Percentiles rank a stretch among this genome's conserved stretches.
These are phyloP conservation scores for Chelonia mydas DNA, from an alignment of 2,797 vertebrate species.

Conservation along the genomic window DNA sequence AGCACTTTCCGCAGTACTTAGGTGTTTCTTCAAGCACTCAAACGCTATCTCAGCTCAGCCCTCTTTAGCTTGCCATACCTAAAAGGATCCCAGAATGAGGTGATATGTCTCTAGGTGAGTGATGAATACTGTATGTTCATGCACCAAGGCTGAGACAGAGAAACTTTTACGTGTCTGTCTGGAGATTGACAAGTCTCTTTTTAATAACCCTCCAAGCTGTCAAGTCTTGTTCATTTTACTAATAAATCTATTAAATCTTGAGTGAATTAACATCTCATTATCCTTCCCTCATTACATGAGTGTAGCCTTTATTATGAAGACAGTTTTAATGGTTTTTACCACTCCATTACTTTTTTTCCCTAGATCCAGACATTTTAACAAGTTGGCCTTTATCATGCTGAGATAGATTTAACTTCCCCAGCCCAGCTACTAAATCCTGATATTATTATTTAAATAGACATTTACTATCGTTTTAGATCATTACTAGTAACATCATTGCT, in stretches of 20 bases:
- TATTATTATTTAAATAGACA: slow-evolving; percentile 59
- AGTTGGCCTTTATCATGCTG: slow-evolving; percentile 41
- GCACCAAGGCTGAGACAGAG: not conserved
- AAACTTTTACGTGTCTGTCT: slow-evolving; percentile 5
- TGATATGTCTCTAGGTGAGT: not conserved
- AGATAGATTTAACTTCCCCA: slow-evolving; percentile 60
- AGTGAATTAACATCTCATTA: slow-evolving; percentile 70
- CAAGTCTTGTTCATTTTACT: slow-evolving; percentile 53
- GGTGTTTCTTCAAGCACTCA: not conserved
- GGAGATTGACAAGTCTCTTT: slow-evolving; percentile 52
- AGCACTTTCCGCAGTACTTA: not conserved
- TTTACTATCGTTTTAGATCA: slow-evolving; percentile 42
- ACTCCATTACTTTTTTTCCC: not conserved
- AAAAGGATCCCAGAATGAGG: not conserved
- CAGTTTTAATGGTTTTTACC: slow-evolving; percentile 52
- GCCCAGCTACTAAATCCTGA: slow-evolving; percentile 38
- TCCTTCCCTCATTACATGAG: slow-evolving; percentile 66
- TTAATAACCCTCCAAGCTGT: slow-evolving; percentile 46
- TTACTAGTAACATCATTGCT: slow-evolving; percentile 59
- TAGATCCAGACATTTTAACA: slow-evolving; percentile 48
- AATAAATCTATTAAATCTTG: slow-evolving; percentile 67
- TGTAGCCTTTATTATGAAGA: slow-evolving; percentile 63
- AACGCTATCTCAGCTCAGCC: not conserved
- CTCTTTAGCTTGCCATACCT: not conserved
- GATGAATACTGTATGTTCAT: not conserved